Conservation (phyloP, 2,113 vertebrate genomes). For the Ia io region DNA sequence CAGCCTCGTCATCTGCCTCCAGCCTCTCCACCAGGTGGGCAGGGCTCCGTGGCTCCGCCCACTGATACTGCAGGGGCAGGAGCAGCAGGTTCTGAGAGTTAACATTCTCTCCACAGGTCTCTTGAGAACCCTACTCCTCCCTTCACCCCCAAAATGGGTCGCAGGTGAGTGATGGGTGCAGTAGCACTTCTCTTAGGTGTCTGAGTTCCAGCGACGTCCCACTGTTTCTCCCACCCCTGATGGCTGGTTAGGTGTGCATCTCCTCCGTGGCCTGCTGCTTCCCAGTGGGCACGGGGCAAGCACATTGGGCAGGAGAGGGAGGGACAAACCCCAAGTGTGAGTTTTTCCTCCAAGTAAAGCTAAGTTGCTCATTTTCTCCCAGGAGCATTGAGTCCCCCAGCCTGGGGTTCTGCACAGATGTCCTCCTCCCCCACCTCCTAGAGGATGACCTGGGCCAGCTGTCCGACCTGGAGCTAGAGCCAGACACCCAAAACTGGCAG, state of each 20-base stretch:
- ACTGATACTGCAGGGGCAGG: accelerated
- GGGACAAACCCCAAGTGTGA: accelerated
- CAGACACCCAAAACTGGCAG: slow-evolving; percentile 92
- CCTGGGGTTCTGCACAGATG: slow-evolving; percentile 84
- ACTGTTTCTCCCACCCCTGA: background rate
- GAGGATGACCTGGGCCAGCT: slow-evolving; percentile 87
- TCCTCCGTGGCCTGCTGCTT: background rate
- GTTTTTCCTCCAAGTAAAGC: background rate
- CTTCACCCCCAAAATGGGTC: slow-evolving; percentile 92
- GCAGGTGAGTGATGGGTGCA: slow-evolving; percentile 84
- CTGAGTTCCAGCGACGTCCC: background rate
- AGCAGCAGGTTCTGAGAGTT: background rate
- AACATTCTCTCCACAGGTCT: slow-evolving; percentile 84
- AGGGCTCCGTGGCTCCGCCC: background rate
- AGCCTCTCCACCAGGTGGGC: slow-evolving; percentile 91
- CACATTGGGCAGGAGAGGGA: background rate
- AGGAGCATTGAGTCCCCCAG: slow-evolving; percentile 90
- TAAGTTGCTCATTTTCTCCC: background rate
- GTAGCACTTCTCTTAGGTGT: background rate
- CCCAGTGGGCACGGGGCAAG: background rate
- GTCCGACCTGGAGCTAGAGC: slow-evolving; percentile 81
- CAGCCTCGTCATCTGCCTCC: slow-evolving; percentile 90
- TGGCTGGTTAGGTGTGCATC: background rate
- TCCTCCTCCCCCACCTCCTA: slow-evolving; percentile 85
- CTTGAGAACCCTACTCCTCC: slow-evolving; percentile 95